Conservation (phyloP, 2,888 invertebrate species). For the Tupiocoris notatus region DNA sequence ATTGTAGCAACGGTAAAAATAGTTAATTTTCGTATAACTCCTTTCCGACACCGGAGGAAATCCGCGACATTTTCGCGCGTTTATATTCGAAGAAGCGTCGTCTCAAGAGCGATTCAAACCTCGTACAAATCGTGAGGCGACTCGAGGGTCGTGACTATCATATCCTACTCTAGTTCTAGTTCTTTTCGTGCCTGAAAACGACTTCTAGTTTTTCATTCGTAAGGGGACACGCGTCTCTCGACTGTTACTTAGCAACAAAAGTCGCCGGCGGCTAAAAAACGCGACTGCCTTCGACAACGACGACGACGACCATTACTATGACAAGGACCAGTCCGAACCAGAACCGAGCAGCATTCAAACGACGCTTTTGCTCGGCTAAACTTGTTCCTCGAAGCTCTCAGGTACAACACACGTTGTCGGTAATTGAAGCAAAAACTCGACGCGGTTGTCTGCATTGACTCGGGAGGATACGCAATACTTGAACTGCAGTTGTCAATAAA, state of each 20-base stretch:
- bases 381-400: not conserved
- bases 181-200: not conserved
- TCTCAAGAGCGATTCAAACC: too few relatives aligned
- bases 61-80: too few relatives aligned
- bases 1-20: too few relatives aligned
- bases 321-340: not conserved
- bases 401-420: not conserved
- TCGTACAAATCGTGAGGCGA: not conserved
- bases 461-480: not conserved
- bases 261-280: not conserved
- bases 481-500: not conserved
- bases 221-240: not conserved
- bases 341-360: not conserved
- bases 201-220: not conserved
- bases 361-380: not conserved
- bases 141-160: not conserved
- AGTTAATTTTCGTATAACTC: too few relatives aligned
- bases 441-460: not conserved
- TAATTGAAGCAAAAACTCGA: not conserved
- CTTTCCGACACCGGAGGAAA: too few relatives aligned
- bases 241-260: not conserved
- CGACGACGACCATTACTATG: not conserved
- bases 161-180: not conserved
- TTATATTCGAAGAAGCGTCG: too few relatives aligned
- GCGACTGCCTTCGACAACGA: not conserved